phyloP scores from a whole-genome alignment of 2,797 vertebrate genomes.

The Florisuga fusca region DNA sequence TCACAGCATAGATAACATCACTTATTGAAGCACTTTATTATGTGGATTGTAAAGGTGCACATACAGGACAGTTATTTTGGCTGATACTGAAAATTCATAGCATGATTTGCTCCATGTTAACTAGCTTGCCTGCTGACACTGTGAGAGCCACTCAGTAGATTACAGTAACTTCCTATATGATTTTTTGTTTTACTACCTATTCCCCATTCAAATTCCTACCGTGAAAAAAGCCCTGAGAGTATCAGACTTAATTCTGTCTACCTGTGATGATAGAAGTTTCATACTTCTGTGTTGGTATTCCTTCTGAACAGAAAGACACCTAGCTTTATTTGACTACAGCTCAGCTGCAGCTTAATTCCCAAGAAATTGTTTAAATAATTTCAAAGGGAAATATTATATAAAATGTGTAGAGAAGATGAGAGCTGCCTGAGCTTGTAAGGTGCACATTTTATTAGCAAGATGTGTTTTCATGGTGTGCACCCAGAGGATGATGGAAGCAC shows the following conservation, averaged over 20 bases:
- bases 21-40: neutral
- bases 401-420: neutral
- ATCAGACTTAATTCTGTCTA: neutral
- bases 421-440: neutral
- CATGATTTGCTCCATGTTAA: neutral
- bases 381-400: neutral
- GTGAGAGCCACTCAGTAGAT: neutral
- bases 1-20: neutral
- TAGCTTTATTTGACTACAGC: neutral
- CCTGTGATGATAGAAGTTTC: neutral
- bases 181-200: neutral
- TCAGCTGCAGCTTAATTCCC: neutral
- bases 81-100: neutral
- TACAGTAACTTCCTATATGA: neutral
- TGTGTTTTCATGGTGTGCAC: neutral
- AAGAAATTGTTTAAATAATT: neutral
- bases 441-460: neutral
- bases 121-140: neutral
- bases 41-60: neutral
- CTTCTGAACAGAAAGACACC: neutral
- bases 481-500: neutral
- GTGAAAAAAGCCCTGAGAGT: neutral
- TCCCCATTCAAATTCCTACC: neutral
- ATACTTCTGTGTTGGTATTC: neutral
- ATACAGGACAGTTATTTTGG: neutral